Evolutionary conservation across 2,888 invertebrate species (phyloP), one percentile per base, ranked within the genome.

Genomic region (Matsumyia berberina): DNA sequence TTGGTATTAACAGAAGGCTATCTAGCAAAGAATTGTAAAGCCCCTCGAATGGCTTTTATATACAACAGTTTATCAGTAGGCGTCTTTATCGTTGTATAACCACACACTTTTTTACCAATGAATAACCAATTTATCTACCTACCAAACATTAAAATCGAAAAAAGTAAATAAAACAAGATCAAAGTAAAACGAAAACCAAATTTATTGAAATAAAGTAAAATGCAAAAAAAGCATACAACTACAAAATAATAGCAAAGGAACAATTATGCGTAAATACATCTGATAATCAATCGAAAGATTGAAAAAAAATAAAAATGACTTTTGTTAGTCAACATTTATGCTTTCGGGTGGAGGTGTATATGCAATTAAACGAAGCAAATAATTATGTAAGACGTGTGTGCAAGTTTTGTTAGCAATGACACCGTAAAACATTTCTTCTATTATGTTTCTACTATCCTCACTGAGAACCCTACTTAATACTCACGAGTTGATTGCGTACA

Each of bases 401-500:
- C 46, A 9, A 12, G 44, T 62, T 55, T 85, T 83, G 70, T 80
- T 86, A 79, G 78, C 87, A 87, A 74, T 70, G 55, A 66, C 24
- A 24, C 24, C 24, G 4, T 24, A 24, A 12, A 6, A 49, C 67
- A 60, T 7, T 19, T 31, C 15, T 35, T 17, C 8, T 69, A 7
- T 60, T 42, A 49, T 57, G 19, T 57, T 19, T 44, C 31, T 46
- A 42, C 9, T 88, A 87, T 88, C 89, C 77, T 87, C 88, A 86
- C 3, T 46, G 49, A 29, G 6, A 29, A 7, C 35, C 66, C 46
- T 55, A 53, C 42, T 86, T 62, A 86, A 90, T 93, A 94, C 94
- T 94, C 93, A 94, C 94, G 89, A 93, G 92, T 92, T 93, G 93
- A 86, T 92, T 92, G 88, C 93, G 92, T 73, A 93, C 91, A 88